Base-by-base conservation (phyloP, 2,797 vertebrate genomes). In the Hypotaenidia okinawae region DNA sequence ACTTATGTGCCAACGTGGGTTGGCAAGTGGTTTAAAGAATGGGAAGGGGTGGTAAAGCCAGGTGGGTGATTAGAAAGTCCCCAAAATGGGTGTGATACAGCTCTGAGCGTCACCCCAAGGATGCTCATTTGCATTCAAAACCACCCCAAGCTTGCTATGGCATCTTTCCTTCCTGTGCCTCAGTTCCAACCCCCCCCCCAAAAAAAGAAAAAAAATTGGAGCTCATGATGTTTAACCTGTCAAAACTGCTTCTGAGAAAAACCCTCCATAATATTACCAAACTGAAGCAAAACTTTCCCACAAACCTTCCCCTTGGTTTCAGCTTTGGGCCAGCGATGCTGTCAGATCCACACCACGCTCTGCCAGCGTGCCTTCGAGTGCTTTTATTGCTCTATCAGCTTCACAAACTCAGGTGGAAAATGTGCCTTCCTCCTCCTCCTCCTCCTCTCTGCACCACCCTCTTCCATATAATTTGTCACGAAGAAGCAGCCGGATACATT, bases 291-390 rank as follows among this genome's bases (percentile, higher is more conserved):
- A 89, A 47, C 41, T 69, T 89, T 16, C 14, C 21, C 21, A 0
- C 6, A 33, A 27, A 32, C 67, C 37, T 73, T 68, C 17, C 16
- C 11, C 12, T 54, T 49, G 25, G 1, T 27, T 81, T 77, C 87
- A 54, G 24, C 3, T 37, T 22, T 59, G 0, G 0, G 12, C 30
- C 0, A 0, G 6, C 39, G 58, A 21, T 2, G 43, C 16, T 19
- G 35, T 22, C 17, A 18, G 55, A 59, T 7, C 41, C 43, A 32
- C 35, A 3, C 11, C 1, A 45, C 22, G 0, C 54, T 54, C 41
- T 37, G 61, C 43, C 41, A 2, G 6, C 6, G 45, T 10, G 22
- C 5, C 1, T 13, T 17, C 2, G 7, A n/a, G 27, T 6, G 5
- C 61, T 74, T 67, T 6, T 12, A 14, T 54, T 74, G 72, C 66